Base-by-base conservation (phyloP, 1,140 invertebrate species). In the Dolichoris vasculosae region DNA sequence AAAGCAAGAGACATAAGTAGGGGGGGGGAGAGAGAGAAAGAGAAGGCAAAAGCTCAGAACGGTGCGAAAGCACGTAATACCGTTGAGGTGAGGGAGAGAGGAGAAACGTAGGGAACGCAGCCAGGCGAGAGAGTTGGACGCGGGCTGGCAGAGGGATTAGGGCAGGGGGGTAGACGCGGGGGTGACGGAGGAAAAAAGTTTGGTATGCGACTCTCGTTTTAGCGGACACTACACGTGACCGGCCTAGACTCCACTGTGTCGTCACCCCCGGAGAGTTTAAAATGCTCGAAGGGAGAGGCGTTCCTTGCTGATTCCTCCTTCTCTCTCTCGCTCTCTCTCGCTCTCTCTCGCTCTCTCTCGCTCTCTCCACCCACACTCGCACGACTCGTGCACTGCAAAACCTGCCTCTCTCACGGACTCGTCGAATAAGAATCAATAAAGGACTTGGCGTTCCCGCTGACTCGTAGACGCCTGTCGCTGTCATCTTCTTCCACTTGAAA, bases 161-260 rank as follows among this genome's bases (percentile, higher is more conserved):
- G 81, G 82, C n/a, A 85, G 40, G 4, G 69, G 43, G 63, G 59
- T 0, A 55, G 46, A 38, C 11, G 75, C 30, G 69, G 78, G 55
- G 48, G 51, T 6, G 63, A 73, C 11, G 63, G 67, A 78, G 81
- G 7, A 88, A 89, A 88, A 89, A 88, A 90, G 86, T 91, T 92
- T 91, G 87, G 90, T 92, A 93, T 92, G 91, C 92, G 85, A 88
- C 87, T 89, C 90, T 89, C 91, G 91, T 91, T 88, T 89, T 89
- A 88, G 84, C 86, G 90, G 90, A 91, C 91, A 90, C 86, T 90
- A 92, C 90, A 92, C 92, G 92, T 92, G 92, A 93, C 91, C 89
- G 89, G 90, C 90, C 88, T 92, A 91, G 77, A 64, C 75, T 77
- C n/a, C 40, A 9, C 40, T n/a, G 55, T 64, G 30, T 75, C 46